These are phyloP conservation scores for Plusia festucae DNA, from an alignment of 2,888 invertebrate genomes.

Conservation along the genomic window DNA sequence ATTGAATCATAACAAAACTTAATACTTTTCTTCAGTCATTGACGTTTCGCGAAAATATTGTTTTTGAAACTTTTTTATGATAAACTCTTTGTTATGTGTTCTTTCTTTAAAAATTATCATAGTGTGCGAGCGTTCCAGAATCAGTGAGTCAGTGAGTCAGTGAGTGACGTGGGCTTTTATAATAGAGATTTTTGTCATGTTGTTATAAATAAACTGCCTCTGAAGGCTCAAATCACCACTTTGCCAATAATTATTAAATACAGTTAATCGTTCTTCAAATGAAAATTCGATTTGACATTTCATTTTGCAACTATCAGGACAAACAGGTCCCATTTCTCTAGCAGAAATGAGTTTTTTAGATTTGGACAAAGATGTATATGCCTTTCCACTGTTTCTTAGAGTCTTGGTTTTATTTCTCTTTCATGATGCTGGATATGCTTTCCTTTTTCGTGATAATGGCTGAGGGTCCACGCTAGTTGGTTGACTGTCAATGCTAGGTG, in stretches of 20 bases:
- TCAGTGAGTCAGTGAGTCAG: too few relatives aligned
- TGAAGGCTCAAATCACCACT: slow-evolving; percentile 24
- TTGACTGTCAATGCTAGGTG: slow-evolving; percentile 26
- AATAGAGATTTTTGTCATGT: slow-evolving; percentile 30
- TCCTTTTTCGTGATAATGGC: slow-evolving; percentile 31
- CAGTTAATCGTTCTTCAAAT: slow-evolving; percentile 22
- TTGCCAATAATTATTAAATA: slow-evolving; percentile 18
- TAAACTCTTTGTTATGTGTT: too few relatives aligned
- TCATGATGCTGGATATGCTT: slow-evolving; percentile 36
- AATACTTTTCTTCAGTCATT: too few relatives aligned
- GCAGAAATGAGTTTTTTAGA: slow-evolving; percentile 31
- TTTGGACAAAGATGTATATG: slow-evolving; percentile 37
- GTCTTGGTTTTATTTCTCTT: slow-evolving; percentile 38
- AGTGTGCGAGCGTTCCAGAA: too few relatives aligned
- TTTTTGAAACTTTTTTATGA: too few relatives aligned
- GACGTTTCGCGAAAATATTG: too few relatives aligned
- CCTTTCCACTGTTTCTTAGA: slow-evolving; percentile 33
- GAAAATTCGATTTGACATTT: slow-evolving; percentile 13
- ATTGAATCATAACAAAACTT: too few relatives aligned
- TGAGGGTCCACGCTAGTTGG: slow-evolving; percentile 29
- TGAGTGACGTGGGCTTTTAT: too few relatives aligned
- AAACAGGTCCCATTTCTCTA: slow-evolving; percentile 37
- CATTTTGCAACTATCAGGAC: slow-evolving; percentile 32
- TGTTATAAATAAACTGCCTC: slow-evolving; percentile 23
- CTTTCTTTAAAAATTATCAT: too few relatives aligned